Base-by-base conservation (phyloP, 2,113 vertebrate species). In the Leptodactylus fuscus region DNA sequence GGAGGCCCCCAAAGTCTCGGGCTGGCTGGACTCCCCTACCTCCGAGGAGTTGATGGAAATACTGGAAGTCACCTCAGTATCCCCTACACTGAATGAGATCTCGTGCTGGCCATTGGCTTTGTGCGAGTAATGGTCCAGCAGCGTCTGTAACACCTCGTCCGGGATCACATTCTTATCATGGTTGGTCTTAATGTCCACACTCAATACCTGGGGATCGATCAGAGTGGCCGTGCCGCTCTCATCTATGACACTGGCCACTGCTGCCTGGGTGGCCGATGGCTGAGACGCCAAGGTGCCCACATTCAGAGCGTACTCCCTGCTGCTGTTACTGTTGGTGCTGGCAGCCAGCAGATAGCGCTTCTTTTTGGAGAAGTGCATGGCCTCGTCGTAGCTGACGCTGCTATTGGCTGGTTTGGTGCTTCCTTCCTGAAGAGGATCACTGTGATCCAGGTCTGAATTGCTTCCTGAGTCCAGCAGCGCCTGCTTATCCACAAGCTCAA, bases 341-440 rank as follows among this genome's bases (percentile, higher is more conserved):
- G 96, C 95, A 1, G 97, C 97, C 88, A 98, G 97, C 70, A 99
- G 94, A 89, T 99, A 99, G 1, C 98, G 95, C 85, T 97, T 99
- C 91, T 99, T 99, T 93, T 99, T 99, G 89, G 99, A 93, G 89
- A 99, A 99, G 88, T 99, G 98, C 97, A 99, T 97, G 91, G 98
- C 98, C n/a, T 99, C 98, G 1, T 98, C 98, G 2, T 99, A 99
- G 87, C 98, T 98, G 91, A 97, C 97, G 91, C 97, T 99, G 92
- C 94, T 97, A 46, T 96, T 93, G 48, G 95, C 93, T 36, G 97
- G 96, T 89, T 99, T 99, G 46, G 95, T 91, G 83, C 95, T 94
- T 74, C 95, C 97, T 81, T 95, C 97, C 87, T 97, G 97, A 87
- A 98, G 94, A 2, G 95, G 91, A 88, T 98, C 97, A 0, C 96